phyloP scores from a whole-genome alignment of 1,140 invertebrate genomes.

The Papilio polytes region DNA sequence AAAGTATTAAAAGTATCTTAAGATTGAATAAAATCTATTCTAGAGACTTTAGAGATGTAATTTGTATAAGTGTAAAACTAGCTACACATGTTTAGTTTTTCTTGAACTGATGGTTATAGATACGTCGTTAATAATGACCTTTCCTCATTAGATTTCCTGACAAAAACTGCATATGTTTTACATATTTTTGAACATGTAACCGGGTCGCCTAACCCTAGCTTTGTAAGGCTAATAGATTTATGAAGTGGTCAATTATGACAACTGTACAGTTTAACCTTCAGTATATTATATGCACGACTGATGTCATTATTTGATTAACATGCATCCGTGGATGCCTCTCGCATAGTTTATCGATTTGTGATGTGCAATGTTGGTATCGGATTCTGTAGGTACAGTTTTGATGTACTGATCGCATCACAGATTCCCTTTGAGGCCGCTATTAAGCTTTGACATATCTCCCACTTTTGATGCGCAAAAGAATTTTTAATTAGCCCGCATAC shows the following conservation, averaged over 20 bases:
- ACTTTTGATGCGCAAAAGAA: slow-evolving; percentile 34
- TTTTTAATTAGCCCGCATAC: slow-evolving; percentile 32
- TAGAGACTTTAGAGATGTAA: too few species aligned
- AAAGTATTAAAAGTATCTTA: not conserved
- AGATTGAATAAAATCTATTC: too few species aligned
- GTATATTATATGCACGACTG: not conserved
- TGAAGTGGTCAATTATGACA: too few species aligned
- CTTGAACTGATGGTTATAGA: too few species aligned
- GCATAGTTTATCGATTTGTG: slow-evolving; percentile 29
- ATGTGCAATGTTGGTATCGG: not conserved
- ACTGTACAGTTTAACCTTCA: not conserved
- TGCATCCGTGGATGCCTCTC: not conserved
- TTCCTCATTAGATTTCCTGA: too few species aligned
- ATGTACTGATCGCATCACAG: not conserved
- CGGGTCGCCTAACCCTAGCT: too few species aligned
- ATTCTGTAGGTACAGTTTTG: slow-evolving; percentile 16
- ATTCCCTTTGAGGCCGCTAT: slow-evolving; percentile 34
- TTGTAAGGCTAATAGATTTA: too few species aligned
- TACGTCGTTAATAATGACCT: too few species aligned
- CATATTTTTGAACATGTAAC: too few species aligned
- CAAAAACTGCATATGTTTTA: too few species aligned
- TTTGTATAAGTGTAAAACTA: too few species aligned
- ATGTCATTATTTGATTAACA: slow-evolving; percentile 36
- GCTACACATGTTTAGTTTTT: too few species aligned
- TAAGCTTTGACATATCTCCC: slow-evolving; percentile 37